phyloP scores from a whole-genome alignment of 2,113 vertebrate species.

The Hystrix brachyura region DNA sequence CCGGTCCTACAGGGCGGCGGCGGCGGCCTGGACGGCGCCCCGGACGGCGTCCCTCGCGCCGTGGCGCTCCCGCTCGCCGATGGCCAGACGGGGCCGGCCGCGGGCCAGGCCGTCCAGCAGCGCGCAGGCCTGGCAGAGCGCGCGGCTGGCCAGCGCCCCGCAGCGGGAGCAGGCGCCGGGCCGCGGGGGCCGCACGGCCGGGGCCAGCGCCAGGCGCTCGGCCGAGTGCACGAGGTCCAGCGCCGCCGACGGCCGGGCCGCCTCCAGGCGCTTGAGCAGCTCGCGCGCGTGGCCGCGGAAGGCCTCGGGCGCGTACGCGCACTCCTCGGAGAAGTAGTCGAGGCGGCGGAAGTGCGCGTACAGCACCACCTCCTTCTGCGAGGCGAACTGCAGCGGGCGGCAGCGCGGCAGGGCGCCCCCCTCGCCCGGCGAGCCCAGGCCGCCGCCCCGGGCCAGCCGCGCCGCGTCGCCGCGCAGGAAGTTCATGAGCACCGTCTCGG shows the following conservation, averaged over 20 bases:
- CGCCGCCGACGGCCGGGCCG: slow-evolving; percentile 86
- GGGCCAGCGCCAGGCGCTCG: slow-evolving; percentile 90
- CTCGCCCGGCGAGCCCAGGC: slow-evolving; percentile 88
- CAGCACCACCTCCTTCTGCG: slow-evolving; percentile 97
- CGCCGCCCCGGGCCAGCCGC: slow-evolving; percentile 90
- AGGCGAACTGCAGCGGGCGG: slow-evolving; percentile 94
- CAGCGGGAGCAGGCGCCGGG: slow-evolving; percentile 90
- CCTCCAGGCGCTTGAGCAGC: slow-evolving; percentile 94
- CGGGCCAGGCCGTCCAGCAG: slow-evolving; percentile 92
- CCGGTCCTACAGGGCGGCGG: background rate
- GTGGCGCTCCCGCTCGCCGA: slow-evolving; percentile 90
- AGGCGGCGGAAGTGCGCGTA: slow-evolving; percentile 95
- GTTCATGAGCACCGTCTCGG: slow-evolving; percentile 96
- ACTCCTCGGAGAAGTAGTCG: slow-evolving; percentile 96
- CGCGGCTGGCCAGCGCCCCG: too few species aligned
- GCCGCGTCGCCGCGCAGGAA: slow-evolving; percentile 92
- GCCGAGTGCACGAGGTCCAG: slow-evolving; percentile 84
- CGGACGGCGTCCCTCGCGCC: slow-evolving; percentile 81
- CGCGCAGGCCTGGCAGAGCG: too few species aligned
- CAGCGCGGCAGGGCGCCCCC: slow-evolving; percentile 91
- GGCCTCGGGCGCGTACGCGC: slow-evolving; percentile 94
- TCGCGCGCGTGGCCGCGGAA: slow-evolving; percentile 92
- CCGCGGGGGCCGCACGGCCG: slow-evolving; percentile 87
- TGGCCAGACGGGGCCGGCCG: slow-evolving; percentile 92
- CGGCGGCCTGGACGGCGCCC: accelerated